phyloP scores from a whole-genome alignment of 2,113 vertebrate species.

The Saguinus imperator region DNA sequence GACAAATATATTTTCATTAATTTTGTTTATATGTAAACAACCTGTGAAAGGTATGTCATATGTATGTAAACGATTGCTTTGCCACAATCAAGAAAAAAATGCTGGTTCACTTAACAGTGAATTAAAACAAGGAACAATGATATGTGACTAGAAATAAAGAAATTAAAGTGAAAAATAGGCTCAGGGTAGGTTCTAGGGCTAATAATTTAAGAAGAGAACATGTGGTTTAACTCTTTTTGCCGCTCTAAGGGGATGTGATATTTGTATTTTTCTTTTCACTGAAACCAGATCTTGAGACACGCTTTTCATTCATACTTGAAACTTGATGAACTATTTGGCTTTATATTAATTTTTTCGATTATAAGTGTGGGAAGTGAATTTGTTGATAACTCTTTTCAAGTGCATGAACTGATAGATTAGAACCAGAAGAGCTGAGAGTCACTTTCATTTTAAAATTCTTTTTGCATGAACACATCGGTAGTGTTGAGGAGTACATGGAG shows the following conservation, averaged over 20 bases:
- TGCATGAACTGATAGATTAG: conserved; percentile 73
- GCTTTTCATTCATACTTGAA: conserved; percentile 28
- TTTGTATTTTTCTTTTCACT: neutral
- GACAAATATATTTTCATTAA: conserved; percentile 3
- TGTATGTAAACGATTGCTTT: conserved; percentile 7
- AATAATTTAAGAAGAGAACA: neutral
- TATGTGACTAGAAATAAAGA: neutral
- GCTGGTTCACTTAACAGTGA: neutral
- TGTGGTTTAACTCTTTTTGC: neutral
- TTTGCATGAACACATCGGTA: conserved; percentile 88
- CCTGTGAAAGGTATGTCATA: neutral
- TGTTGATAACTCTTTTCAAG: conserved; percentile 69
- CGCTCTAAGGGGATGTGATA: neutral
- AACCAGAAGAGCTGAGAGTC: conserved; percentile 71
- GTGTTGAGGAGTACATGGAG: conserved; percentile 92
- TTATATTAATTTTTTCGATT: conserved; percentile 13
- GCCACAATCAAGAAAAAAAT: neutral
- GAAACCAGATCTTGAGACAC: neutral
- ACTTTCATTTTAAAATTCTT: conserved; percentile 88
- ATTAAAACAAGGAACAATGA: neutral
- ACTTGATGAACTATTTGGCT: conserved; percentile 4
- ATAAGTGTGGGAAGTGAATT: conserved; percentile 42
- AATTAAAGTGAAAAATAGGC: neutral
- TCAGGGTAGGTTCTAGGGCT: neutral
- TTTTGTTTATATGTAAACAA: conserved; percentile 19